These are phyloP conservation scores for Agrotis puta DNA, from an alignment of 2,888 invertebrate genomes.

Conservation along the genomic window DNA sequence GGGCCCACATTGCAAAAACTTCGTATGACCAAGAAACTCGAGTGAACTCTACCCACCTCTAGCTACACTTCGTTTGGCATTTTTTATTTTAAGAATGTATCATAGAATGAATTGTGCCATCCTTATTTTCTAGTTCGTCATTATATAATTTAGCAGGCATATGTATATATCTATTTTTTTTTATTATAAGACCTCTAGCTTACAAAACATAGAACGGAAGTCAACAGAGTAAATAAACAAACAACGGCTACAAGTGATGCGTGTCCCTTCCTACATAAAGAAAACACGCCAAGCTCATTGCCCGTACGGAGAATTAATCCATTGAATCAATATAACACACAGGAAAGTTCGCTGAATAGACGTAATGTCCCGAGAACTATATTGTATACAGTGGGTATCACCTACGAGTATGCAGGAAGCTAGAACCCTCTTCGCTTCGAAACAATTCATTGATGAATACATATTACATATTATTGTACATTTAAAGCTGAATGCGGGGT, in stretches of 20 bases:
- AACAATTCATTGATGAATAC: constrained; percentile 56
- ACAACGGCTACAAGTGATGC: constrained; percentile 5
- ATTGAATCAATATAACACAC: constrained; percentile 42
- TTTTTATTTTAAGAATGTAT: background rate
- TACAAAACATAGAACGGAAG: background rate
- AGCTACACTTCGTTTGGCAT: background rate
- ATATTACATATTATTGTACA: background rate
- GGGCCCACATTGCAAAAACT: background rate
- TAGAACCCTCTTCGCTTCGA: constrained; percentile 53
- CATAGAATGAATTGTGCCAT: background rate
- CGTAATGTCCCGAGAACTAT: constrained; percentile 39
- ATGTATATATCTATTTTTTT: background rate
- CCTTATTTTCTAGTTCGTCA: background rate
- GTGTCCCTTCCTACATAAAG: constrained; percentile 15
- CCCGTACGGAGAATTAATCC: constrained; percentile 26
- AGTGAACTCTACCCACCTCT: background rate
- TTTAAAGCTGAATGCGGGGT: background rate
- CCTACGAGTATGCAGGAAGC: constrained; percentile 22
- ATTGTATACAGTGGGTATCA: constrained; percentile 21
- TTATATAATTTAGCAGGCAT: background rate
- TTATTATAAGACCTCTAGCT: background rate
- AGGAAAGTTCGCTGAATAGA: constrained; percentile 63
- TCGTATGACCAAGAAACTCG: constrained; percentile 10
- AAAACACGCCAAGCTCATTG: constrained; percentile 9
- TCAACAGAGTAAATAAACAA: background rate